Evolutionary conservation across 2,888 invertebrate genomes (phyloP).

Genomic region (Smittia sp.): DNA sequence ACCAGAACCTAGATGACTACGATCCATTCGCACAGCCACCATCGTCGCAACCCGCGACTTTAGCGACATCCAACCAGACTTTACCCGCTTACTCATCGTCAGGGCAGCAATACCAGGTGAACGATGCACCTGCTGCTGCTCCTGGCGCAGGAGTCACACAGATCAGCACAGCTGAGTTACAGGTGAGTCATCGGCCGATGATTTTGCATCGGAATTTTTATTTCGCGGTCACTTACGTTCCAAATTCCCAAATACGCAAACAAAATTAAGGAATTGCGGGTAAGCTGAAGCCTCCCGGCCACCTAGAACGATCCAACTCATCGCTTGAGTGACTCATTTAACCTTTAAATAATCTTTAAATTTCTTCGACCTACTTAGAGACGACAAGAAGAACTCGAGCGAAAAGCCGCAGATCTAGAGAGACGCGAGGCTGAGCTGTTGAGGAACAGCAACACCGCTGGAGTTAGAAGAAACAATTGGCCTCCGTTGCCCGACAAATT

Average conservation of each 20-base stretch:
- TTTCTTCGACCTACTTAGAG: slow-evolving; percentile 56
- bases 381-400: slow-evolving; percentile 85
- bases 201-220: slow-evolving; percentile 1
- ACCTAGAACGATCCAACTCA: too few relatives aligned
- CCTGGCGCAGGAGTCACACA: slow-evolving; percentile 56
- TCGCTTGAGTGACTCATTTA: slow-evolving; percentile 41
- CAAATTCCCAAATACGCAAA: not conserved
- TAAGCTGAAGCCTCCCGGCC: not conserved
- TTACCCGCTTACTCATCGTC: slow-evolving; percentile 65
- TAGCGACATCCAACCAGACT: slow-evolving; percentile 24
- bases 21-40: slow-evolving; percentile 81
- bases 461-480: slow-evolving; percentile 90
- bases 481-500: slow-evolving; percentile 92
- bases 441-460: slow-evolving; percentile 55
- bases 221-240: not conserved
- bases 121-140: slow-evolving; percentile 53
- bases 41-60: slow-evolving; percentile 55
- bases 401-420: slow-evolving; percentile 85
- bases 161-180: slow-evolving; percentile 69
- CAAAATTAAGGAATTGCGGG: slow-evolving; percentile 29
- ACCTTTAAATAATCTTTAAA: slow-evolving; percentile 42
- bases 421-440: slow-evolving; percentile 81
- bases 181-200: slow-evolving; percentile 56
- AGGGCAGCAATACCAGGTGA: slow-evolving; percentile 59
- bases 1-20: slow-evolving; percentile 84